phyloP scores from a whole-genome alignment of 1,140 invertebrate species.

The Cecropterus lyciades region DNA sequence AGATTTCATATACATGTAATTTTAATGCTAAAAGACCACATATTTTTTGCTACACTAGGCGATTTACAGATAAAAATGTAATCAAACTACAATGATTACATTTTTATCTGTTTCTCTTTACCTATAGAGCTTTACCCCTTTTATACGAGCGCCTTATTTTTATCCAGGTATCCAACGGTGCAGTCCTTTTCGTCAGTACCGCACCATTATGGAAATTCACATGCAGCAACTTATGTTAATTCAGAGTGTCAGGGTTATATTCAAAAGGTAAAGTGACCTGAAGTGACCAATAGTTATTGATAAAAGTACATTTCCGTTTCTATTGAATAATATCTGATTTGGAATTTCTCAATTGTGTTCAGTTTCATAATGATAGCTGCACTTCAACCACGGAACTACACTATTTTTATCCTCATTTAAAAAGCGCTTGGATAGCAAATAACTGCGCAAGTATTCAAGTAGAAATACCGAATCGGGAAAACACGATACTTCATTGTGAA shows the following conservation, averaged over 20 bases:
- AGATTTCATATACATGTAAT: no score
- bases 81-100: no score
- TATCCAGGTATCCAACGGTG: constrained; percentile 18
- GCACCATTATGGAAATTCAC: constrained; percentile 7
- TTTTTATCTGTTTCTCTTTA: no score
- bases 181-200: not conserved
- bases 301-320: no score
- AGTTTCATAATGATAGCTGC: constrained; percentile 73
- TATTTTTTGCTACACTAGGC: no score
- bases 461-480: constrained; percentile 30
- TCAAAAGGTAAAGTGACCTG: constrained; percentile 42
- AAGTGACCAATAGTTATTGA: no score
- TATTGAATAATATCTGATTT: no score
- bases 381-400: constrained; percentile 76
- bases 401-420: constrained; percentile 64
- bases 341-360: constrained; percentile 38
- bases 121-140: no score
- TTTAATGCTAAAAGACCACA: no score
- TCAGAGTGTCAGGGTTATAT: constrained; percentile 21
- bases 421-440: constrained; percentile 29
- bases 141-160: not conserved
- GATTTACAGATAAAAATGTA: no score
- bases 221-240: not conserved
- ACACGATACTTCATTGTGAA: constrained; percentile 37
- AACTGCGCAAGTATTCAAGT: constrained; percentile 38